Evolutionary conservation across 2,113 vertebrate genomes (phyloP).

Genomic region (Salvelinus sp.): DNA sequence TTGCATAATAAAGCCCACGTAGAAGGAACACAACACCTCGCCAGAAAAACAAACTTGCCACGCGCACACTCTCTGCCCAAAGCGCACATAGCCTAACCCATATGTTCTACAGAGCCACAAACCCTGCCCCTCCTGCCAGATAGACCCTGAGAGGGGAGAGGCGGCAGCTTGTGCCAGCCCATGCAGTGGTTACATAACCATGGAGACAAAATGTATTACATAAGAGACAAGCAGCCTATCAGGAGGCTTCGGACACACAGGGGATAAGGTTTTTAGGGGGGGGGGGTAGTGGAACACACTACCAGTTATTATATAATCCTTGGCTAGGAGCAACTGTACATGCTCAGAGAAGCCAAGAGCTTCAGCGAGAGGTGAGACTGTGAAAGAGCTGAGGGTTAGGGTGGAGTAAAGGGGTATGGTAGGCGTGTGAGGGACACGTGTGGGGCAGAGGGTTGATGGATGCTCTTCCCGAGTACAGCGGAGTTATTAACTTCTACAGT

Average conservation of each 20-base stretch:
- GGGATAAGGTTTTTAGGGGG: too few species aligned
- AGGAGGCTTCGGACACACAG: constrained; percentile 28
- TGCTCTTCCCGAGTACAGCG: neutral
- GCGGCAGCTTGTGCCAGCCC: constrained; percentile 43
- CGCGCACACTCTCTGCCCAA: neutral
- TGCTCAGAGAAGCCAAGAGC: too few species aligned
- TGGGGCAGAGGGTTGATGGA: neutral
- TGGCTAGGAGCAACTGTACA: too few species aligned
- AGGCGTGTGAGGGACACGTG: too few species aligned
- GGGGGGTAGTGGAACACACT: too few species aligned
- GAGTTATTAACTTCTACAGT: neutral
- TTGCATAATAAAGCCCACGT: constrained; percentile 28
- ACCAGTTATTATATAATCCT: too few species aligned
- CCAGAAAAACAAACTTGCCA: neutral
- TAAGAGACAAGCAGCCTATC: constrained; percentile 65
- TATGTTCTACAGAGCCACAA: constrained; percentile 73
- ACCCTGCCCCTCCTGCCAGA: constrained; percentile 48
- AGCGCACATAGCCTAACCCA: constrained; percentile 30
- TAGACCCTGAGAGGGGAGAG: constrained; percentile 33
- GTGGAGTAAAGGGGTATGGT: constrained; percentile 24
- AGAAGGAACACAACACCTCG: constrained; percentile 11
- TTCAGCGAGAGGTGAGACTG: neutral
- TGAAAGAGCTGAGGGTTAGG: constrained; percentile 30
- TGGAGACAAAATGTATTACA: constrained; percentile 57
- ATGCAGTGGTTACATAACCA: constrained; percentile 71